Evolutionary conservation across 2,888 invertebrate species (phyloP).

Genomic region (Cyclophora albipunctata): DNA sequence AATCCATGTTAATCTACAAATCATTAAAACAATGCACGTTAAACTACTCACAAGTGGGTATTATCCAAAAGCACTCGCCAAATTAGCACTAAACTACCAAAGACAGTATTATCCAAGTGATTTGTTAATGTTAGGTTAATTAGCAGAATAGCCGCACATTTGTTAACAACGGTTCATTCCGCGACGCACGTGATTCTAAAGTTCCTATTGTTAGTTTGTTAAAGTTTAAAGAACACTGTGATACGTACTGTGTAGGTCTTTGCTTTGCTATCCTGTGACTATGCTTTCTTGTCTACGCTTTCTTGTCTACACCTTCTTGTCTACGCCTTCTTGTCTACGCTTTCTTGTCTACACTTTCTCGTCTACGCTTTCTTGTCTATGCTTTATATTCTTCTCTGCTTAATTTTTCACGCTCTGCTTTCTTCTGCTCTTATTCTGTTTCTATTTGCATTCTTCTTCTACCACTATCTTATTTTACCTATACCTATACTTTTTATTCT

Average conservation of each 20-base stretch:
- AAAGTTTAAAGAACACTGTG: slow-evolving; percentile 60
- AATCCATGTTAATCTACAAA: too few species aligned
- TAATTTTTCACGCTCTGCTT: background rate
- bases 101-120: slow-evolving; percentile 67
- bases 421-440: background rate
- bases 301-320: background rate
- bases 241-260: slow-evolving; percentile 58
- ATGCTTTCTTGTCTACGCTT: slow-evolving; percentile 11
- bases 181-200: slow-evolving; percentile 43
- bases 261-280: background rate
- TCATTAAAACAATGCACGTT: too few species aligned
- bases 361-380: background rate
- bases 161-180: slow-evolving; percentile 69
- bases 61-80: slow-evolving; percentile 24
- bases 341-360: slow-evolving; percentile 6
- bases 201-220: slow-evolving; percentile 45
- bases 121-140: slow-evolving; percentile 30
- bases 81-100: slow-evolving; percentile 52
- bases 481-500: background rate
- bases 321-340: background rate
- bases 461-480: slow-evolving; percentile 3
- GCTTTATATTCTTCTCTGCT: slow-evolving; percentile 1
- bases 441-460: slow-evolving; percentile 8
- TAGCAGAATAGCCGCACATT: slow-evolving; percentile 70
- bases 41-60: too few species aligned